Evolutionary conservation across 2,888 invertebrate species (phyloP), one percentile per base, ranked within the genome.

Genomic region (Drosophila macrothrix): DNA sequence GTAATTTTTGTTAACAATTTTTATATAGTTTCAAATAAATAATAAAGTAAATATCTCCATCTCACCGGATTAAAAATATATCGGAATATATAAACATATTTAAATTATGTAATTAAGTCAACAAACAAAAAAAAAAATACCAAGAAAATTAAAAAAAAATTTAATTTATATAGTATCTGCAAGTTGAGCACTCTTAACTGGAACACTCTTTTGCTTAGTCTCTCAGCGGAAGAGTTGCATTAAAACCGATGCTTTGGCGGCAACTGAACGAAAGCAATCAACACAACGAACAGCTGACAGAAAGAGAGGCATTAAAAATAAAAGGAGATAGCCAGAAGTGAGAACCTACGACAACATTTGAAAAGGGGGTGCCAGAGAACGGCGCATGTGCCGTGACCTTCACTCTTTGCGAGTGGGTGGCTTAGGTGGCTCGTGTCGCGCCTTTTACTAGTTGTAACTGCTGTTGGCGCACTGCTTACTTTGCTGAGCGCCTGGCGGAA

Each of bases 331-430:
- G 10, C 22, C 22, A 46, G 9, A 31, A 58, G 14, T 29, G 72
- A 73, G 84, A 82, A 82, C 86, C 86, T 90, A 88, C 87, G 80
- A 78, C 90, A 90, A 90, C 82, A 88, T 62, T 67, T 73, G 62
- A 39, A 46, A 33, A 31, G 59, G 58, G 70, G 68, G 22, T 74
- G 53, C 28, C 33, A 25, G 1, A 46, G 49, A 31, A 76, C 28
- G 67, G 92, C 91, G 91, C 91, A 90, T 89, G 92, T 79, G 85
- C 62, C 60, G 55, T 92, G 91, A 91, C 91, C 92, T 91, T 92
- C 90, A 90, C 69, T 35, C 43, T 43, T 25, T 49, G 19, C 25
- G 56, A n/a, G 9, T 37, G 29, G 43, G 53, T 28, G 43, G 43
- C 14, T 43, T 46, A 46, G 35, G 25, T 7, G 41, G n/a, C 4